A percentile compares a stretch with the other conserved stretches of the same genome.
These are phyloP conservation scores for Anaspis maculata DNA, from an alignment of 2,888 invertebrate species.

Conservation along the genomic window DNA sequence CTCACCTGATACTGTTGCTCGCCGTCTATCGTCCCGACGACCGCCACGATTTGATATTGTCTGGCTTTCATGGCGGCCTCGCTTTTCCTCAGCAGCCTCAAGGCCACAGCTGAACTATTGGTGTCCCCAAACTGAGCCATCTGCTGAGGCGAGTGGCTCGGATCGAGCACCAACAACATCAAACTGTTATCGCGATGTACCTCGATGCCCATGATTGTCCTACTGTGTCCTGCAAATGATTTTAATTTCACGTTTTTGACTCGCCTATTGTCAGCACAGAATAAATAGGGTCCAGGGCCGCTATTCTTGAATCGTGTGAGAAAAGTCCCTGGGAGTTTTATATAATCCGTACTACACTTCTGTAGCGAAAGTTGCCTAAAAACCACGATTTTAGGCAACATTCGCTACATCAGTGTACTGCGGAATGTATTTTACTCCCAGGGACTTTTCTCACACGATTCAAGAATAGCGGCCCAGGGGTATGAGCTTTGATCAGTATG, in stretches of 20 bases:
- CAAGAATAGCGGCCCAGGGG: too few species aligned
- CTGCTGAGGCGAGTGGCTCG: conserved; percentile 74
- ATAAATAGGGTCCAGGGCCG: too few species aligned
- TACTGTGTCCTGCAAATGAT: conserved; percentile 67
- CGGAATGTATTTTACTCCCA: too few species aligned
- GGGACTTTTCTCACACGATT: too few species aligned
- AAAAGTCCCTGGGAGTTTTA: too few species aligned
- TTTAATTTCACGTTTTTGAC: too few species aligned
- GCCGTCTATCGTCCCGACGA: conserved; percentile 62
- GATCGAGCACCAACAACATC: conserved; percentile 72
- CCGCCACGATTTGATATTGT: conserved; percentile 81
- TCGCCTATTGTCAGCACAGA: not conserved
- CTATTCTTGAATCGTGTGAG: too few species aligned
- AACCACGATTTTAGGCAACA: too few species aligned
- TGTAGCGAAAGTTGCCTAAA: too few species aligned
- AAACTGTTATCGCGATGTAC: conserved; percentile 57
- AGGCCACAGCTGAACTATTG: conserved; percentile 50
- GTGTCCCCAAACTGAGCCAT: conserved; percentile 58
- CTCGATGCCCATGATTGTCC: conserved; percentile 85
- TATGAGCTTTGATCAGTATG: not conserved
- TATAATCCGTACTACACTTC: too few species aligned
- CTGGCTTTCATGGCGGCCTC: conserved; percentile 69
- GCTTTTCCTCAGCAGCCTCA: conserved; percentile 64
- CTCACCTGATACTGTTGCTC: conserved; percentile 68
- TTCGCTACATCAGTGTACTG: too few species aligned